phyloP scores from a whole-genome alignment of 2,888 invertebrate species.

The Dolichomitus sp. region DNA sequence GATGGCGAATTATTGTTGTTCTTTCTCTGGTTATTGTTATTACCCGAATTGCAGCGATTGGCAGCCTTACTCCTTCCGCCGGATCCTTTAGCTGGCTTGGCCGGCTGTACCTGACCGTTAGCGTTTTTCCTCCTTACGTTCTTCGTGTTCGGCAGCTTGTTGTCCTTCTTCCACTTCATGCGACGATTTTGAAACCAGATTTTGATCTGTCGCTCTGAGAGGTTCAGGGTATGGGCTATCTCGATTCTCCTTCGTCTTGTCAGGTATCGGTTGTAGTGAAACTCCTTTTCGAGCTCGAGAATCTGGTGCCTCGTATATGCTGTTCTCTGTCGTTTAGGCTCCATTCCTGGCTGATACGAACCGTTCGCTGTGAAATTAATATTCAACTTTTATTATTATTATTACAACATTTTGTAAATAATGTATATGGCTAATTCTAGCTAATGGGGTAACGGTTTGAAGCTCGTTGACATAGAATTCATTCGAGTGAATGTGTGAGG shows the following conservation, averaged over 20 bases:
- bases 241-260: slow-evolving; percentile 98
- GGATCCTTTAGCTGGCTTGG: slow-evolving; percentile 76
- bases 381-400: slow-evolving; percentile 32
- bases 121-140: slow-evolving; percentile 89
- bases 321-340: slow-evolving; percentile 98
- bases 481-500: slow-evolving; percentile 1
- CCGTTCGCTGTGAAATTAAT: slow-evolving; percentile 92
- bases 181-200: slow-evolving; percentile 95
- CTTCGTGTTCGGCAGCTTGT: slow-evolving; percentile 95
- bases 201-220: slow-evolving; percentile 96
- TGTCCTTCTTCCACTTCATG: slow-evolving; percentile 96
- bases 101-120: slow-evolving; percentile 83
- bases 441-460: neutral
- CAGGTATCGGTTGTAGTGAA: slow-evolving; percentile 98
- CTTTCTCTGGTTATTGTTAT: slow-evolving; percentile 91
- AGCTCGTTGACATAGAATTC: neutral
- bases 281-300: slow-evolving; percentile 98
- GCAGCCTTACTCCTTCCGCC: slow-evolving; percentile 69
- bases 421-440: neutral
- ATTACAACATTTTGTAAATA: neutral
- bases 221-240: slow-evolving; percentile 97
- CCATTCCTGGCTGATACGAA: slow-evolving; percentile 96
- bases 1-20: slow-evolving; percentile 86
- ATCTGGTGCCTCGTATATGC: slow-evolving; percentile 99
- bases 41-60: slow-evolving; percentile 78